phyloP scores from a whole-genome alignment of 2,797 vertebrate species.

The Falco rusticolus region DNA sequence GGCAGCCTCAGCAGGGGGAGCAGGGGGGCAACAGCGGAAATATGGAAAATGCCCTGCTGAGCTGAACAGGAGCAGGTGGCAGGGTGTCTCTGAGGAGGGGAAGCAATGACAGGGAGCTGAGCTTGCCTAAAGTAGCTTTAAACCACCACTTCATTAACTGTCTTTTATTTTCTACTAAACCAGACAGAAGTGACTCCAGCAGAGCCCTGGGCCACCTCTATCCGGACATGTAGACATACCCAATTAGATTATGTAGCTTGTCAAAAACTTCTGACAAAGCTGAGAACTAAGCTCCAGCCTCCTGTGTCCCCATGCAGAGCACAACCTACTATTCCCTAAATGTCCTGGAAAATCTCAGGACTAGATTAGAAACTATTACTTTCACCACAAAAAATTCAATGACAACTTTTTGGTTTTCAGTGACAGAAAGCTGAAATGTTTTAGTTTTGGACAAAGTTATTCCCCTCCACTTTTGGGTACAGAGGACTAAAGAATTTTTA shows the following conservation, averaged over 20 bases:
- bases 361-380: constrained; percentile 66
- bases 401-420: constrained; percentile 61
- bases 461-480: neutral
- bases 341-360: constrained; percentile 66
- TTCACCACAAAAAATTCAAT: constrained; percentile 59
- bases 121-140: neutral
- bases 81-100: neutral
- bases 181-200: neutral
- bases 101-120: neutral
- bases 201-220: neutral
- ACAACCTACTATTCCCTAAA: constrained; percentile 45
- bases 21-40: neutral
- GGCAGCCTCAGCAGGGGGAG: neutral
- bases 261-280: neutral
- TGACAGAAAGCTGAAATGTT: constrained; percentile 47
- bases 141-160: neutral
- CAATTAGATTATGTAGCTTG: neutral
- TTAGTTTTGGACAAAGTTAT: constrained; percentile 29
- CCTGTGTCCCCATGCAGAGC: neutral
- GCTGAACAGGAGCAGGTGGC: neutral
- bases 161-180: neutral
- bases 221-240: neutral
- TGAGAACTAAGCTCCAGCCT: neutral
- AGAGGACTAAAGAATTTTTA: constrained; percentile 61
- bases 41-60: neutral